Evolutionary conservation across 2,113 vertebrate genomes (phyloP).

Genomic region (Bufo gargarizans): DNA sequence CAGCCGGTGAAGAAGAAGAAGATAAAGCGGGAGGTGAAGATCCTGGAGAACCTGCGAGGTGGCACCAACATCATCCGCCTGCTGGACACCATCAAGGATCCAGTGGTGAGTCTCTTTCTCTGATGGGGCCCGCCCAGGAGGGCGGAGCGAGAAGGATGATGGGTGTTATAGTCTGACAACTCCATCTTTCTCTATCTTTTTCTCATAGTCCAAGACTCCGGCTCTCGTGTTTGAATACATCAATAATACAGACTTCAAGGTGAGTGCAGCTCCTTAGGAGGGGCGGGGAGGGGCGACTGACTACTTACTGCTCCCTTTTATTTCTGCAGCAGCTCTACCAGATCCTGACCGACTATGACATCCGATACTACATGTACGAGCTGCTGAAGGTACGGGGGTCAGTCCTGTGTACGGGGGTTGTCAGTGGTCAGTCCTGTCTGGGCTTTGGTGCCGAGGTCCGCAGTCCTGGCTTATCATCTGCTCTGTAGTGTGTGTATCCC

Average conservation of each 20-base stretch:
- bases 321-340: constrained; percentile 94
- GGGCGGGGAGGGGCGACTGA: neutral
- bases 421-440: no score
- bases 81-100: constrained; percentile 97
- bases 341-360: constrained; percentile 98
- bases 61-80: constrained; percentile 98
- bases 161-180: neutral
- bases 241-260: constrained; percentile 99
- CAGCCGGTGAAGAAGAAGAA: constrained; percentile 99
- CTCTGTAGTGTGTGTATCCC: no score
- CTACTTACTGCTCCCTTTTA: neutral
- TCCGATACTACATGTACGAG: constrained; percentile 99
- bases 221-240: constrained; percentile 99
- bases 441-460: no score
- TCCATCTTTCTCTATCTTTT: constrained; percentile 63
- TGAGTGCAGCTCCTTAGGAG: constrained; percentile 65
- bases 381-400: constrained; percentile 86
- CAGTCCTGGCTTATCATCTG: no score
- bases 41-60: constrained; percentile 94
- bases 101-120: constrained; percentile 86
- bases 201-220: constrained; percentile 94
- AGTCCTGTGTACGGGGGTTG: no score
- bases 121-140: neutral
- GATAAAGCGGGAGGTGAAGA: constrained; percentile 99
- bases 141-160: neutral